Evolutionary conservation across 2,888 invertebrate species (phyloP).

Genomic region (Labia minor): DNA sequence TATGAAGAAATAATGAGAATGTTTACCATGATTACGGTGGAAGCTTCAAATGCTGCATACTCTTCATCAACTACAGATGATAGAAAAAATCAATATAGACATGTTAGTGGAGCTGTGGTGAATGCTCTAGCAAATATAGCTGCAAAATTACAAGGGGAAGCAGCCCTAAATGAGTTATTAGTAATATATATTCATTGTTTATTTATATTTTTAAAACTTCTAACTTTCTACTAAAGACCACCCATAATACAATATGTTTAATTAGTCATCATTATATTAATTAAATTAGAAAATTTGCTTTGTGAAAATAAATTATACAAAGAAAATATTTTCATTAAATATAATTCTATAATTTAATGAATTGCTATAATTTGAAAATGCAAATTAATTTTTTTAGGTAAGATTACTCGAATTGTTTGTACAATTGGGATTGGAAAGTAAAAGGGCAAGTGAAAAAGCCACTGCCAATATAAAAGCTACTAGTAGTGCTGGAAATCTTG

Average conservation of each 20-base stretch:
- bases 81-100: constrained; percentile 51
- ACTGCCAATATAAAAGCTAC: constrained; percentile 67
- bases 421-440: constrained; percentile 93
- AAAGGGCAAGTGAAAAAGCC: constrained; percentile 86
- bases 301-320: too few species aligned
- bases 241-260: not conserved
- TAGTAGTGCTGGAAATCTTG: constrained; percentile 92
- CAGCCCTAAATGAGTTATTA: constrained; percentile 71
- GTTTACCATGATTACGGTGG: constrained; percentile 91
- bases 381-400: constrained; percentile 71
- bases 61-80: constrained; percentile 44
- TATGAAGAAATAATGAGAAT: constrained; percentile 96
- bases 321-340: too few species aligned
- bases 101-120: constrained; percentile 89
- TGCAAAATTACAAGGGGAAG: constrained; percentile 80
- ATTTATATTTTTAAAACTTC: too few species aligned
- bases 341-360: too few species aligned
- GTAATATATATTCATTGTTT: constrained; percentile 35
- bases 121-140: constrained; percentile 95
- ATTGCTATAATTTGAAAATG: constrained; percentile 84
- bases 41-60: constrained; percentile 72
- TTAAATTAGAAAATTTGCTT: too few species aligned
- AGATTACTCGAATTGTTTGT: constrained; percentile 92
- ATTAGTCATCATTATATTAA: too few species aligned
- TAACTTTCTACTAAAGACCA: not conserved